Conservation (phyloP, 2,113 vertebrate species). For the Indicator indicator region DNA sequence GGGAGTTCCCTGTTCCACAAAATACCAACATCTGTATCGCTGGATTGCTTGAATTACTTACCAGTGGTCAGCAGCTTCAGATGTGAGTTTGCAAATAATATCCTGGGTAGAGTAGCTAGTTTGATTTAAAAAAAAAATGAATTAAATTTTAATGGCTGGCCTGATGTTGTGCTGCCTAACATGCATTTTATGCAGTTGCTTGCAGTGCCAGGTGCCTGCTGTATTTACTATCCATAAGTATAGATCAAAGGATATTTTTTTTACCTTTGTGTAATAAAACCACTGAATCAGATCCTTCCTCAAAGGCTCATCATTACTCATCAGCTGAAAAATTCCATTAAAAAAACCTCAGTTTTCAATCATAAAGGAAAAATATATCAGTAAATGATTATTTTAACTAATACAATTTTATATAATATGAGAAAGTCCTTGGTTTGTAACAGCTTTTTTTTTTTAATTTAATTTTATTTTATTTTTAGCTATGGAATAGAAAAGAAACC, state of each 20-base stretch:
- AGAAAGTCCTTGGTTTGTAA: background rate
- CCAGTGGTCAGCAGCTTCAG: background rate
- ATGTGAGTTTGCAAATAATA: background rate
- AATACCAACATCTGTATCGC: background rate
- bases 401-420: background rate
- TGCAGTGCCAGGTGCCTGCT: background rate
- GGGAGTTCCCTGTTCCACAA: background rate
- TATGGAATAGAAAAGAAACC: background rate
- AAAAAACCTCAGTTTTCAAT: background rate
- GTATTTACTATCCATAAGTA: background rate
- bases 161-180: background rate
- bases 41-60: background rate
- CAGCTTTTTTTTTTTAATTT: background rate
- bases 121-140: background rate
- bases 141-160: background rate
- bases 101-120: fast-evolving
- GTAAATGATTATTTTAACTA: background rate
- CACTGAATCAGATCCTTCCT: background rate
- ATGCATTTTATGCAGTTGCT: background rate
- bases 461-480: no score
- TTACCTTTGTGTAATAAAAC: background rate
- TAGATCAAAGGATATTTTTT: background rate
- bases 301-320: background rate
- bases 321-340: background rate
- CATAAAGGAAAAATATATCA: background rate